phyloP scores from a whole-genome alignment of 92 coral and sea anemone species.

The Umimayanthus chanpuru region DNA sequence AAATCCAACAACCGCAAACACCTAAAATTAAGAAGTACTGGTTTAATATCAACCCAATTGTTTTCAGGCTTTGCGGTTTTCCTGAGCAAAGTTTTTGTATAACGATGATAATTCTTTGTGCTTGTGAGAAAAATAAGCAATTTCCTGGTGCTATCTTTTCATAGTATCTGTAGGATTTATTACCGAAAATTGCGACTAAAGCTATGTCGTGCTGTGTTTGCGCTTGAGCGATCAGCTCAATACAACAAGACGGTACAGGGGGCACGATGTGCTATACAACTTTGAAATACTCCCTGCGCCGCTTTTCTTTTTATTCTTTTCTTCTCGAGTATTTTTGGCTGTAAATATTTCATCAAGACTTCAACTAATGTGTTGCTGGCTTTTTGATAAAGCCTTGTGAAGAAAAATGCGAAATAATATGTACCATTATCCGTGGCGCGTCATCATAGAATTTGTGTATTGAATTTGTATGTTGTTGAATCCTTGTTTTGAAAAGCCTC shows the following conservation, averaged over 20 bases:
- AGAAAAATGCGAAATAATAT: conserved; percentile 8
- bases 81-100: conserved; percentile 9
- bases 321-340: conserved; percentile 13
- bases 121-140: conserved; percentile 41
- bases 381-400: conserved; percentile 20
- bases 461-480: neutral
- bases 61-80: conserved; percentile 36
- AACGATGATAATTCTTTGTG: conserved; percentile 34
- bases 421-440: neutral
- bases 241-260: conserved; percentile 4
- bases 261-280: conserved; percentile 22
- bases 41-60: conserved; percentile 39
- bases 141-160: conserved; percentile 38
- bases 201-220: conserved; percentile 24
- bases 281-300: conserved; percentile 22
- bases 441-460: conserved; percentile 17
- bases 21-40: conserved; percentile 21
- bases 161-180: conserved; percentile 30
- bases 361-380: conserved; percentile 28
- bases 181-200: conserved; percentile 25
- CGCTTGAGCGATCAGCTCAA: neutral
- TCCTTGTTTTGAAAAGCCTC: neutral
- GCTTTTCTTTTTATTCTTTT: conserved; percentile 17
- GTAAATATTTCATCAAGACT: conserved; percentile 40
- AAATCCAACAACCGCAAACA: conserved; percentile 1